These are phyloP conservation scores for Drosophila melanosoma DNA, from an alignment of 2,888 invertebrate genomes.

Conservation along the genomic window DNA sequence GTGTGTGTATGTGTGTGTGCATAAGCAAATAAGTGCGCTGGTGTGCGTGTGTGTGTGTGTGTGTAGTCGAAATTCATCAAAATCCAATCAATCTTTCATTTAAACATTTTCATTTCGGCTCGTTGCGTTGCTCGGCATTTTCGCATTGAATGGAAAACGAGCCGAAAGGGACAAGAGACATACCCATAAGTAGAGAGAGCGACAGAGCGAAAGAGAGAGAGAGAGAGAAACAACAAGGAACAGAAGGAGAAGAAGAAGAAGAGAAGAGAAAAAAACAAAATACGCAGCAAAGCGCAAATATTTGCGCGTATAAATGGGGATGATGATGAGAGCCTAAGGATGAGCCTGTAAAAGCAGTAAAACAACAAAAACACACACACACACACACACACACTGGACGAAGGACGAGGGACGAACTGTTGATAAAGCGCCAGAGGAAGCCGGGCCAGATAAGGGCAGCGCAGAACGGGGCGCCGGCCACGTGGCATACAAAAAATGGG, in stretches of 20 bases:
- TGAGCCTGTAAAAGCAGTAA: conserved; percentile 45
- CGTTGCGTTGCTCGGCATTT: conserved; percentile 65
- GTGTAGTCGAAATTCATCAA: conserved; percentile 77
- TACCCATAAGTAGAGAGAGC: conserved; percentile 4
- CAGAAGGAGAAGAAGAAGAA: conserved; percentile 18
- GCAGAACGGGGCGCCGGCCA: conserved; percentile 9
- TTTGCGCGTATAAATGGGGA: conserved; percentile 80
- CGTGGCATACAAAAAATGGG: conserved; percentile 40
- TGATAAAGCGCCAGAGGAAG: conserved; percentile 18
- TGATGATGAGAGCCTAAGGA: conserved; percentile 51
- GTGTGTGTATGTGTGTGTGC: conserved; percentile 47
- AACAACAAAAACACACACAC: background rate
- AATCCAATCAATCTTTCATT: conserved; percentile 82
- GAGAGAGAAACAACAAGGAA: conserved; percentile 47
- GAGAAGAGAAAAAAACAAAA: conserved; percentile 44
- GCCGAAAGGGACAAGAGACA: conserved; percentile 12
- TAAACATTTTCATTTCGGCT: conserved; percentile 81
- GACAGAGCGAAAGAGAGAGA: background rate
- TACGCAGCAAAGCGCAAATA: conserved; percentile 77
- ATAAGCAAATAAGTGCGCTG: conserved; percentile 11
- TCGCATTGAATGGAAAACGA: conserved; percentile 67
- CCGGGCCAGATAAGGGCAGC: background rate
- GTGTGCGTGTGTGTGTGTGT: conserved; percentile 32
- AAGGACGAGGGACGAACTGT: conserved; percentile 17
- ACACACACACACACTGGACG: too few species aligned